A percentile compares a stretch with the other conserved stretches of the same genome.
phyloP scores from a whole-genome alignment of 2,888 invertebrate species.

The Prenolepis imparis region DNA sequence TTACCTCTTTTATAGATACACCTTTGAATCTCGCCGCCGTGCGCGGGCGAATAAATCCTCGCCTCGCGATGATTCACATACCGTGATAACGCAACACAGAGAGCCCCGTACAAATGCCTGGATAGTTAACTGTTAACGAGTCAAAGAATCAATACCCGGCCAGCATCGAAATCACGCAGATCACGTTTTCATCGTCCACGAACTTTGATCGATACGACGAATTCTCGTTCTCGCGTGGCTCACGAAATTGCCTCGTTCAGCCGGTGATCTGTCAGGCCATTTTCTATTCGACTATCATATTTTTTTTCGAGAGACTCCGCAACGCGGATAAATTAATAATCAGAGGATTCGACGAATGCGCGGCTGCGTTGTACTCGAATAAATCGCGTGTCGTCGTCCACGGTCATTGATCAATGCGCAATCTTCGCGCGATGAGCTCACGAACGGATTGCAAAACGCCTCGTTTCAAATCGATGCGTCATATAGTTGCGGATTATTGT shows the following conservation, averaged over 20 bases:
- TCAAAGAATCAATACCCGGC: conserved; percentile 34
- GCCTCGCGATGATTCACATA: conserved; percentile 16
- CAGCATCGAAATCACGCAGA: conserved; percentile 36
- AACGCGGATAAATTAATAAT: conserved; percentile 50
- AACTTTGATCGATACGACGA: conserved; percentile 37
- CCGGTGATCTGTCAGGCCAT: conserved; percentile 33
- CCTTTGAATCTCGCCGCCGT: conserved; percentile 19
- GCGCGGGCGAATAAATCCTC: conserved; percentile 39
- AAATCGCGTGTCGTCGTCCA: conserved; percentile 43
- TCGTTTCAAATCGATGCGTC: conserved; percentile 56
- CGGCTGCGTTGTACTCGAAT: conserved; percentile 38
- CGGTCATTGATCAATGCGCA: conserved; percentile 47
- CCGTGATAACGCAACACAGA: conserved; percentile 28
- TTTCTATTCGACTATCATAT: conserved; percentile 15
- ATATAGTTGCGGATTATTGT: conserved; percentile 45
- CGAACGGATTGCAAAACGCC: conserved; percentile 26
- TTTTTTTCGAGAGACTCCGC: neutral
- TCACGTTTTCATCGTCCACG: conserved; percentile 48
- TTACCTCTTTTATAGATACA: conserved; percentile 25
- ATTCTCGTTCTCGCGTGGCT: conserved; percentile 43
- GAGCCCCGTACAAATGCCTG: conserved; percentile 4
- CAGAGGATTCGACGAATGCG: conserved; percentile 33
- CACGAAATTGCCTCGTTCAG: conserved; percentile 26
- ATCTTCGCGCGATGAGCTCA: conserved; percentile 19
- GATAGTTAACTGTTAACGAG: conserved; percentile 52